phyloP scores from a whole-genome alignment of 2,888 invertebrate genomes.

The Plebejus argus region DNA sequence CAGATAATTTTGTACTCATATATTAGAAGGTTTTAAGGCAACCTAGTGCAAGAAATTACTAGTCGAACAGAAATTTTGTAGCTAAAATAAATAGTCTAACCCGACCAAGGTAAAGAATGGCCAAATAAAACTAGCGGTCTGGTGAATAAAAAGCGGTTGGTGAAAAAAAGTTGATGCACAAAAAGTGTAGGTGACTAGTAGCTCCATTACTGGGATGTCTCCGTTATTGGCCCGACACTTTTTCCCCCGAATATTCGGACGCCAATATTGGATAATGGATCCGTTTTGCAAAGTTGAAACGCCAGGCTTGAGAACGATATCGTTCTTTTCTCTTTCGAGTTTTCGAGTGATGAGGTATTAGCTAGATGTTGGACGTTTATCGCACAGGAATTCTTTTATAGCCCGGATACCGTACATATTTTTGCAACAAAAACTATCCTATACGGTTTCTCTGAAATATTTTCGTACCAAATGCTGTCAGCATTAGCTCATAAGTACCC shows the following conservation, averaged over 20 bases:
- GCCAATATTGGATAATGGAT: slow-evolving; percentile 26
- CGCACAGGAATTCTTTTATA: too few species aligned
- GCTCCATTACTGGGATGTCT: slow-evolving; percentile 38
- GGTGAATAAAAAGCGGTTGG: slow-evolving; percentile 1
- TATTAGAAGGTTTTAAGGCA: too few species aligned
- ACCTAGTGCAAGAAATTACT: too few species aligned
- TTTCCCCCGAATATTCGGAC: slow-evolving; percentile 38
- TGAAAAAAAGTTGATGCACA: neutral
- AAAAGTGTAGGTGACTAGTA: slow-evolving; percentile 31
- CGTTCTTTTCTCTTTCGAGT: neutral
- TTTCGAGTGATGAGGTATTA: neutral
- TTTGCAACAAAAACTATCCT: too few species aligned
- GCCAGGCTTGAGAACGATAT: neutral
- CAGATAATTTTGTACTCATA: too few species aligned
- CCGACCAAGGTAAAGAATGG: neutral
- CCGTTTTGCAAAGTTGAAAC: slow-evolving; percentile 7
- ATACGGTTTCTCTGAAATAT: too few species aligned
- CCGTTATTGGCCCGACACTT: slow-evolving; percentile 40
- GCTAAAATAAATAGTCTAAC: neutral
- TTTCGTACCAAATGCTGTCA: too few species aligned
- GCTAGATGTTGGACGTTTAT: neutral
- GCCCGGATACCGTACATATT: too few species aligned
- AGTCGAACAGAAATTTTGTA: neutral
- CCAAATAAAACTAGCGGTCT: neutral
- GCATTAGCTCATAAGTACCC: too few species aligned